Evolutionary conservation across 2,113 vertebrate genomes (phyloP), one percentile per base, ranked within the genome.

Genomic region (Coptodon rendalli): DNA sequence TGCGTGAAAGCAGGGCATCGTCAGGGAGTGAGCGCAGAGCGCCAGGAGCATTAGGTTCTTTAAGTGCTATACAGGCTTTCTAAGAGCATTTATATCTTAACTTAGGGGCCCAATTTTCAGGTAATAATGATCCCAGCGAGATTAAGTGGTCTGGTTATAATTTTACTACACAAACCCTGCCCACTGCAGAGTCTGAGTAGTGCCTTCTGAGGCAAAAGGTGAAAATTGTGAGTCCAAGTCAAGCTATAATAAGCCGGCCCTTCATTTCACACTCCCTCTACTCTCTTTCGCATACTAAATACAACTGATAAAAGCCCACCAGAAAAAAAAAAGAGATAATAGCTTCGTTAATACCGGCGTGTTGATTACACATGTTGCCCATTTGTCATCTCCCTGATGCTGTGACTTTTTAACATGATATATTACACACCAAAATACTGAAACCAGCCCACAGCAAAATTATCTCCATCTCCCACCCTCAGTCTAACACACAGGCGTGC

Each of bases 331-430:
- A 9, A 36, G 29, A 78, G 61, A 84, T 87, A 87, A 89, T 66
- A 76, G 84, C 52, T 89, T 91, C 66, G 80, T 92, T 93, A 92
- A 87, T 38, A 87, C 59, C 19, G 2, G 38, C 63, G 78, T 84
- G 76, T 66, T 90, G 87, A 93, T 91, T 89, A 91, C 83, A 84
- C 81, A 50, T 82, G 88, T 91, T 80, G 73, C 88, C 76, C 88
- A 94, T 89, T 93, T 91, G 82, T 93, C 87, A 89, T 87, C 86
- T 84, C 82, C 84, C 73, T 81, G 84, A 87, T 80, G 78, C 81
- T 87, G 57, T 76, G 89, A 89, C 88, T 90, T 86, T 88, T 85
- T 87, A 87, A 89, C 86, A 86, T 87, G 87, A 92, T 90, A 83
- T 82, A 91, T 91, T 85, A 78, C 89, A 90, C 86, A 88, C 84